Evolutionary conservation across 2,797 vertebrate genomes (phyloP).

Genomic region (Crocodylus rhombifer): DNA sequence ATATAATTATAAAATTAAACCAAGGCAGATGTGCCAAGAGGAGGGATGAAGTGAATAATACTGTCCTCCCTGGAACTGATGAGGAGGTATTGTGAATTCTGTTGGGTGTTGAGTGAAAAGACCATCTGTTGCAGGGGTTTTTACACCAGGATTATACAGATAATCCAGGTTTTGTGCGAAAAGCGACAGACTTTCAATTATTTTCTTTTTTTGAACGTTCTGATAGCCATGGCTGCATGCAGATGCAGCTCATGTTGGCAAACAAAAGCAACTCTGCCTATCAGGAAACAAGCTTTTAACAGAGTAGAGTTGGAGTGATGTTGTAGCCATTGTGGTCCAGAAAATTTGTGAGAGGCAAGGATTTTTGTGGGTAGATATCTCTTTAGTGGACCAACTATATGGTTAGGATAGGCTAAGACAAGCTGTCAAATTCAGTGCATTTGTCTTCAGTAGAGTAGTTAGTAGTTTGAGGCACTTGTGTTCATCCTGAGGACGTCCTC

Average conservation of each 20-base stretch:
- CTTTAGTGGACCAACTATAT: too few species aligned
- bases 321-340: too few species aligned
- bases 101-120: constrained; percentile 11
- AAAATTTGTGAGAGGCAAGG: too few species aligned
- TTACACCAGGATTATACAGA: constrained; percentile 27
- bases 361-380: too few species aligned
- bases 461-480: background rate
- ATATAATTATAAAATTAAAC: constrained; percentile 5
- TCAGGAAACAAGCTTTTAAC: background rate
- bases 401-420: too few species aligned
- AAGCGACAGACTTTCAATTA: constrained; percentile 34
- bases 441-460: background rate
- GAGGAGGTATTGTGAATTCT: constrained; percentile 20
- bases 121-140: constrained; percentile 26
- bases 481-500: background rate
- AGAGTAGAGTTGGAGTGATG: too few species aligned
- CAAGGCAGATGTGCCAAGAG: background rate
- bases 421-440: too few species aligned
- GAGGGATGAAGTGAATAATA: background rate
- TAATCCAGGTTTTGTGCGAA: constrained; percentile 40
- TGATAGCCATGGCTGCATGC: background rate
- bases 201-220: background rate
- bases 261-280: background rate
- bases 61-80: constrained; percentile 23
- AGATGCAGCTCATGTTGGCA: constrained; percentile 20